These are phyloP conservation scores for Lepidocyrtinus sp. DNA, from an alignment of 2,888 invertebrate species.

Conservation along the genomic window DNA sequence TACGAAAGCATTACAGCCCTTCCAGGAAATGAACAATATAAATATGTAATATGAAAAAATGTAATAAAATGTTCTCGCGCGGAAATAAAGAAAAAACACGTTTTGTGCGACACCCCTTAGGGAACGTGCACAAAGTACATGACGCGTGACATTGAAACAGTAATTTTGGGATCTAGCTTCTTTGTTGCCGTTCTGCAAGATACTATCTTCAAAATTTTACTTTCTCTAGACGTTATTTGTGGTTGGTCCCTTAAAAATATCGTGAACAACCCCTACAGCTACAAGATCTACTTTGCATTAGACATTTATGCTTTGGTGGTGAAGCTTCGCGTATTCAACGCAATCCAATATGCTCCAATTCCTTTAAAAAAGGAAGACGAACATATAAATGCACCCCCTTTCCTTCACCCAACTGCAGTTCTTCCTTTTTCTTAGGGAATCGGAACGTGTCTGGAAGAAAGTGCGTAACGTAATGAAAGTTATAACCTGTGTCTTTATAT, in stretches of 20 bases:
- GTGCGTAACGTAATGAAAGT: neutral
- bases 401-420: neutral
- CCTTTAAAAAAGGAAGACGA: too few relatives aligned
- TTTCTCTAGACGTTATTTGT: too few relatives aligned
- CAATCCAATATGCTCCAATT: too few relatives aligned
- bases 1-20: neutral
- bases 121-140: too few relatives aligned
- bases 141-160: too few relatives aligned
- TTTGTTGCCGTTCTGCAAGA: too few relatives aligned
- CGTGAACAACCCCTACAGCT: neutral
- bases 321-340: neutral
- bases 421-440: too few relatives aligned
- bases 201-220: too few relatives aligned
- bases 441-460: too few relatives aligned
- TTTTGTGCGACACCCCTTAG: constrained; percentile 3
- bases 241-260: neutral
- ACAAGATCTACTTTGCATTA: neutral
- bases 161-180: too few relatives aligned
- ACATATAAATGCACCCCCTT: too few relatives aligned
- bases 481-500: neutral
- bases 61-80: constrained; percentile 50
- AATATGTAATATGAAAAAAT: constrained; percentile 41
- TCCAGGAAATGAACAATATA: constrained; percentile 42
- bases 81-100: constrained; percentile 18
- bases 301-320: neutral